Evolutionary conservation across 2,113 vertebrate genomes (phyloP), one percentile per base, ranked within the genome.

Genomic region (Amazona vittata): DNA sequence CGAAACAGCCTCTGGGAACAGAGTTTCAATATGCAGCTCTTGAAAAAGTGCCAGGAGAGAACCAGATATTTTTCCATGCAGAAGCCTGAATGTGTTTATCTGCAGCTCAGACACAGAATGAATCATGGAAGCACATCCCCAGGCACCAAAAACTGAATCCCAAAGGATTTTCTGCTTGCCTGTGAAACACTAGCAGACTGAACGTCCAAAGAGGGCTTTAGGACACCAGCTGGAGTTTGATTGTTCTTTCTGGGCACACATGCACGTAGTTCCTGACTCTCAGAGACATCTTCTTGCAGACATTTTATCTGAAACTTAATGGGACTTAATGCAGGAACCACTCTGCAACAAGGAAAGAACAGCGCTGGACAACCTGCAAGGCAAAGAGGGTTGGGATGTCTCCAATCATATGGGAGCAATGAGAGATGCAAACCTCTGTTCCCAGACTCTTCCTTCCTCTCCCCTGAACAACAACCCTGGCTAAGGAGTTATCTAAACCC

Each of bases 31-130:
- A 46, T 1, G 3, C 37, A 89, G 90, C 50, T 88, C 86, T 81
- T 94, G 90, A 90, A 90, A 71, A 83, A 70, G 74, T 0, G 39
- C 90, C 96, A 95, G 85, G 28, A 92, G 71, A 81, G 83, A 96
- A 67, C n/a, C 62, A 80, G 90, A 46, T 70, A 63, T 90, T 96
- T 96, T 95, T 96, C 94, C 96, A 93, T 52, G 85, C 90, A 86
- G 83, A 89, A 94, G 94, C 60, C 77, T 90, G 92, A 81, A 74
- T 60, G 47, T 86, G 55, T 94, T 95, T 91, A 94, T 96, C 89
- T 89, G 89, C 80, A 89, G 83, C 57, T 86, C 86, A 96, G 92
- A 93, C 86, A 28, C n/a, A 29, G 79, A 89, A 78, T 78, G 83
- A 92, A 94, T 95, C 92, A 91, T 65, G 74, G 77, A 82, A 85